These are phyloP conservation scores for Tortrix viridana DNA, from an alignment of 2,888 invertebrate species.

Conservation along the genomic window DNA sequence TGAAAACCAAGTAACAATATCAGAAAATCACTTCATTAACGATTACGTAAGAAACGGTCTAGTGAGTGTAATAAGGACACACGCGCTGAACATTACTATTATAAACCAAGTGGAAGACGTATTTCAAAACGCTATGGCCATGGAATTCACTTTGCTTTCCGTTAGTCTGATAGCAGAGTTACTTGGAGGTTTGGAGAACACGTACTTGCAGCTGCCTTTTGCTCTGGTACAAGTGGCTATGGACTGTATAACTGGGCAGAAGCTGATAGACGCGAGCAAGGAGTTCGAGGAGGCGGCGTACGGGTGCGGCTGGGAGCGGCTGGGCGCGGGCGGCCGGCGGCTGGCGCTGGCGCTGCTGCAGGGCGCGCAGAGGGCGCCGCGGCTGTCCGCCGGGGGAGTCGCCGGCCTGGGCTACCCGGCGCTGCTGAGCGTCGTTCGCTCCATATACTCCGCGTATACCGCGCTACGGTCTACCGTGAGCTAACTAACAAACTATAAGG, in stretches of 20 bases:
- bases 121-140: conserved; percentile 55
- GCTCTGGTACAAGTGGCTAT: conserved; percentile 56
- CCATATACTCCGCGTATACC: conserved; percentile 55
- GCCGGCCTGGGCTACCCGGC: conserved; percentile 48
- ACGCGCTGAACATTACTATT: conserved; percentile 51
- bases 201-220: conserved; percentile 57
- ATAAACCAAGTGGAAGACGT: conserved; percentile 51
- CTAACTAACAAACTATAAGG: no score
- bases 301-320: conserved; percentile 55
- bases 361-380: conserved; percentile 53
- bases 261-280: conserved; percentile 51
- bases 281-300: conserved; percentile 52
- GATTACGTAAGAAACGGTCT: conserved; percentile 50
- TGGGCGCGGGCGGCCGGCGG: conserved; percentile 51
- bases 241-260: conserved; percentile 56
- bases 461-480: conserved; percentile 50
- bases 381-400: conserved; percentile 54
- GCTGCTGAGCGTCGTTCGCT: conserved; percentile 50
- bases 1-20: no score
- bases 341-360: conserved; percentile 52
- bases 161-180: conserved; percentile 58
- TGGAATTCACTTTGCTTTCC: conserved; percentile 56
- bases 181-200: conserved; percentile 63
- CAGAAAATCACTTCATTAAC: no score
- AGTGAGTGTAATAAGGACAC: conserved; percentile 50